Percentiles rank a stretch among this genome's conserved stretches.
These are phyloP conservation scores for Rotaria magnacalcarata DNA, from an alignment of 2,888 invertebrate genomes.

Conservation along the genomic window DNA sequence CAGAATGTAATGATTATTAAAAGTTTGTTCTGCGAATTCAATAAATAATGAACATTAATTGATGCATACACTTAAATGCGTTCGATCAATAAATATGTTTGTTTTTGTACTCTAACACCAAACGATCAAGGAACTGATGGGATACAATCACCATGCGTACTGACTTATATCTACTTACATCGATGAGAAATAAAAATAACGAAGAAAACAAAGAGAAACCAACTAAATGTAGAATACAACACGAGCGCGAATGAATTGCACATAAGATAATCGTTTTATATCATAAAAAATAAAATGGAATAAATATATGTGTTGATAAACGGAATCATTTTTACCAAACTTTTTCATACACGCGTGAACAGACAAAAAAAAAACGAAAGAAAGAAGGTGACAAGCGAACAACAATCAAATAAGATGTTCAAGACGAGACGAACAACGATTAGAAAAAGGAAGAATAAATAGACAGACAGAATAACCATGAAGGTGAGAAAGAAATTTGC, in stretches of 20 bases:
- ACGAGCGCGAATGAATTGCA: background rate
- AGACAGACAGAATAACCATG: background rate
- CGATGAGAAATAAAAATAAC: background rate
- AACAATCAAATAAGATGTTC: background rate
- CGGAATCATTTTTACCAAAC: background rate
- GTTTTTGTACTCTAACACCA: background rate
- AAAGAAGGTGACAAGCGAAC: background rate
- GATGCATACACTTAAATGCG: background rate
- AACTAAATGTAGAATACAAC: slow-evolving; percentile 21
- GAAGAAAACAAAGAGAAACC: background rate
- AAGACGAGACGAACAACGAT: background rate
- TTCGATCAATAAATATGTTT: background rate
- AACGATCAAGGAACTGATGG: background rate
- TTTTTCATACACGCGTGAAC: background rate
- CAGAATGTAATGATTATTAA: background rate
- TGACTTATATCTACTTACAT: background rate
- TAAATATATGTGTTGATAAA: background rate
- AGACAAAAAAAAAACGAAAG: background rate
- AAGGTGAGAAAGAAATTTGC: background rate
- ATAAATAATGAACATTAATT: background rate
- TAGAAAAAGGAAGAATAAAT: background rate
- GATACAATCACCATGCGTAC: background rate
- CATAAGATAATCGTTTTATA: background rate
- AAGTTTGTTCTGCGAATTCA: background rate
- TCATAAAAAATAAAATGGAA: background rate